These are phyloP conservation scores for Anarrhichthys ocellatus DNA, from an alignment of 2,113 vertebrate genomes.

Conservation along the genomic window DNA sequence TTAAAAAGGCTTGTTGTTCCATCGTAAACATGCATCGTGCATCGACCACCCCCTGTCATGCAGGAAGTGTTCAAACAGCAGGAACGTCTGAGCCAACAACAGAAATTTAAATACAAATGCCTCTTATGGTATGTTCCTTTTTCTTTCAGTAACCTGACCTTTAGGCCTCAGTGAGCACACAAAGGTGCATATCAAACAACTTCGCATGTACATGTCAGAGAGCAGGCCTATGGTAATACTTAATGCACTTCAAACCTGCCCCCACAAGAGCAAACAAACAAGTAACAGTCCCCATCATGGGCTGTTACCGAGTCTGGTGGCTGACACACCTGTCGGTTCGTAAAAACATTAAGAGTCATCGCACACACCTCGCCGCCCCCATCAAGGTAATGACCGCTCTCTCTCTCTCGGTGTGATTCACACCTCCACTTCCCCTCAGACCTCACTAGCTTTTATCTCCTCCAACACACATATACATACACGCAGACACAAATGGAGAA, in stretches of 20 bases:
- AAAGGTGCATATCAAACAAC: slow-evolving; percentile 57
- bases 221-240: slow-evolving; percentile 25
- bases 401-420: slow-evolving; percentile 65
- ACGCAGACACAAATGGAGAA: slow-evolving; percentile 71
- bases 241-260: slow-evolving; percentile 31
- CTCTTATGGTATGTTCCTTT: not conserved
- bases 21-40: not conserved
- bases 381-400: slow-evolving; percentile 55
- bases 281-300: slow-evolving; percentile 53
- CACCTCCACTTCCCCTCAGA: slow-evolving; percentile 83
- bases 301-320: slow-evolving; percentile 49
- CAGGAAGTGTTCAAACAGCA: not conserved
- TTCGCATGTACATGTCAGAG: slow-evolving; percentile 66
- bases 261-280: slow-evolving; percentile 27
- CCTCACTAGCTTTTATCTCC: slow-evolving; percentile 66
- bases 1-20: slow-evolving; percentile 28
- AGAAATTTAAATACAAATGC: slow-evolving; percentile 6
- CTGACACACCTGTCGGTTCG: slow-evolving; percentile 77
- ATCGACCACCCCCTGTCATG: not conserved
- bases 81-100: not conserved
- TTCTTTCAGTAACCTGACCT: slow-evolving; percentile 46
- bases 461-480: slow-evolving; percentile 34
- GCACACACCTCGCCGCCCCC: slow-evolving; percentile 47
- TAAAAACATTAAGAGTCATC: slow-evolving; percentile 81
- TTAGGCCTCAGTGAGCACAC: slow-evolving; percentile 58